These are phyloP conservation scores for Saguinus imperator DNA, from an alignment of 2,113 vertebrate genomes.

Conservation along the genomic window DNA sequence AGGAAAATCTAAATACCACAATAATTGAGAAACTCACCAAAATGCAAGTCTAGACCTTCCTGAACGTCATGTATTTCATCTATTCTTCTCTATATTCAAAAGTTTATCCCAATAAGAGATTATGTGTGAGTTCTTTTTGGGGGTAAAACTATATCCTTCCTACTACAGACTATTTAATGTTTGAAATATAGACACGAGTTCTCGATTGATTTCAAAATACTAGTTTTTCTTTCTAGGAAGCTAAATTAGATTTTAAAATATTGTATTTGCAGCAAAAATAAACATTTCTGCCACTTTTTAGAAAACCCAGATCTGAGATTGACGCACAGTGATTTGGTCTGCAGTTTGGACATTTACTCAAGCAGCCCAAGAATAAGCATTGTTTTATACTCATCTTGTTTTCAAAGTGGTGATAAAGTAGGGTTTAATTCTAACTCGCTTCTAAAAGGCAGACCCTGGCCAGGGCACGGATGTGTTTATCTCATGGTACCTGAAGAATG, in stretches of 20 bases:
- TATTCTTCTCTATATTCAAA: background rate
- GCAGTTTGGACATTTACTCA: background rate
- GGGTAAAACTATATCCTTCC: background rate
- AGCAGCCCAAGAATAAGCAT: background rate
- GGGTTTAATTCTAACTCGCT: background rate
- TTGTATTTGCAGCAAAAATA: background rate
- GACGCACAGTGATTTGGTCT: background rate
- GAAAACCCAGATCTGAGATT: background rate
- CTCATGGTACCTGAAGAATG: background rate
- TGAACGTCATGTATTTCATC: background rate
- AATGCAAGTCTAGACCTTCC: background rate
- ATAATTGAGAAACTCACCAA: background rate
- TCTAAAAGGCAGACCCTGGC: background rate
- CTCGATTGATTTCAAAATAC: background rate
- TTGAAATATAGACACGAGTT: background rate
- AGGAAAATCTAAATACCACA: background rate
- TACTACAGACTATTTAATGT: background rate
- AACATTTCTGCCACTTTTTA: background rate
- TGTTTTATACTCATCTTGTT: background rate
- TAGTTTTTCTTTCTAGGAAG: constrained; percentile 16
- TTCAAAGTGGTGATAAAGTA: background rate
- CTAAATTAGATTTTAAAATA: background rate
- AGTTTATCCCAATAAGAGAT: background rate
- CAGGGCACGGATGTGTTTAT: background rate
- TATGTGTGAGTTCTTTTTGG: background rate